Conservation (phyloP, 2,113 vertebrate genomes). For the Xiphophorus couchianus region DNA sequence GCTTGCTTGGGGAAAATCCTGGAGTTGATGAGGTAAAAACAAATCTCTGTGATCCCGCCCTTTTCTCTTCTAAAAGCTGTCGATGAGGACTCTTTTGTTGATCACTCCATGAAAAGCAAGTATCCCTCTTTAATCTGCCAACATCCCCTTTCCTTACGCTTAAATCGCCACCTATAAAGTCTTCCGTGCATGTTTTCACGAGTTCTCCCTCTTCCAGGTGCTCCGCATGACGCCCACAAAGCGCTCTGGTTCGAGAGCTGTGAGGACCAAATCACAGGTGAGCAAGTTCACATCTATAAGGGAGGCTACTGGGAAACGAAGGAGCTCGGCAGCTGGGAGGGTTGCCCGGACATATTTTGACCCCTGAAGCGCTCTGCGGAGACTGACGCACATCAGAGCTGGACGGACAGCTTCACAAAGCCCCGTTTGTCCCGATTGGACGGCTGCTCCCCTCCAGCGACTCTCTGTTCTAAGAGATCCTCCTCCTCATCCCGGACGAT, state of each 20-base stretch:
- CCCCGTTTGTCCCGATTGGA: slow-evolving; percentile 14
- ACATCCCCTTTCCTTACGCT: neutral
- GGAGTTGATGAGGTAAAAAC: slow-evolving; percentile 44
- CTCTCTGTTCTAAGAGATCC: slow-evolving; percentile 76
- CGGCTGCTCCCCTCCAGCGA: slow-evolving; percentile 29
- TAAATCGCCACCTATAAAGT: neutral
- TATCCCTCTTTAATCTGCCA: slow-evolving; percentile 52
- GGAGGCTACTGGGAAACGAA: slow-evolving; percentile 95
- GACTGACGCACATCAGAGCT: slow-evolving; percentile 32
- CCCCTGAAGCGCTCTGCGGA: slow-evolving; percentile 40
- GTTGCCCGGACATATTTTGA: slow-evolving; percentile 91
- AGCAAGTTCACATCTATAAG: slow-evolving; percentile 87
- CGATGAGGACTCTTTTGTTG: slow-evolving; percentile 80
- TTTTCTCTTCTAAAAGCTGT: slow-evolving; percentile 77
- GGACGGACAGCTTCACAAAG: slow-evolving; percentile 23
- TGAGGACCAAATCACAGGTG: slow-evolving; percentile 87
- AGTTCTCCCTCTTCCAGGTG: slow-evolving; percentile 66
- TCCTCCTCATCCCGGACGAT: slow-evolving; percentile 1
- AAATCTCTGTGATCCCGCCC: slow-evolving; percentile 48
- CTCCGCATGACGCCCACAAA: slow-evolving; percentile 85
- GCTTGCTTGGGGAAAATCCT: slow-evolving; percentile 34
- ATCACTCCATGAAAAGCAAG: slow-evolving; percentile 81
- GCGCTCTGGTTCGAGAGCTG: slow-evolving; percentile 90
- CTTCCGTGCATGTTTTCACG: neutral
- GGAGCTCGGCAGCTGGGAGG: slow-evolving; percentile 86